phyloP scores from a whole-genome alignment of 2,113 vertebrate genomes.

The Acinonyx jubatus region DNA sequence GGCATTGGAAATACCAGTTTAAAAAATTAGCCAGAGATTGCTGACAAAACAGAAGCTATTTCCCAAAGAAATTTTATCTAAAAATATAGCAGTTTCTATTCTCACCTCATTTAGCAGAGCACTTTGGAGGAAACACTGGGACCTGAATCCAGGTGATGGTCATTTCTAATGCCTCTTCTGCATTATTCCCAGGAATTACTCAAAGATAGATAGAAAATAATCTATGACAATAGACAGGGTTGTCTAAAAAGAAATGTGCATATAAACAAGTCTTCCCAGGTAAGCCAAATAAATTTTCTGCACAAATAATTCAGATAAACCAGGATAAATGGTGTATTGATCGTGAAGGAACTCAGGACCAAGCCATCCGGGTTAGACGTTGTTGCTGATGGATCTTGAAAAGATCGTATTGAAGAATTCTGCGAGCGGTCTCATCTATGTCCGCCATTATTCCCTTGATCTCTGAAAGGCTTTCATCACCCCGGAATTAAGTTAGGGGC shows the following conservation, averaged over 20 bases:
- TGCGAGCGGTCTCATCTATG: not conserved
- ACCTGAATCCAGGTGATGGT: not conserved
- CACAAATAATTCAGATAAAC: not conserved
- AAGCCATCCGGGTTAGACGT: rapidly evolving
- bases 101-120: not conserved
- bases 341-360: not conserved
- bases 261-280: not conserved
- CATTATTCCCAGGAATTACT: not conserved
- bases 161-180: not conserved
- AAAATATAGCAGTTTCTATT: not conserved
- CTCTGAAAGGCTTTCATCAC: not conserved
- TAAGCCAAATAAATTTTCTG: not conserved
- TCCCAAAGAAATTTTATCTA: not conserved
- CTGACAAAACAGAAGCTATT: not conserved
- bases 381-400: not conserved
- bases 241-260: not conserved
- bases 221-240: not conserved
- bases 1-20: not conserved
- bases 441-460: not conserved
- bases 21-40: constrained; percentile 27
- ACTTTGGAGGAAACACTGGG: not conserved
- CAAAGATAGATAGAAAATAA: not conserved
- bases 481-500: not conserved
- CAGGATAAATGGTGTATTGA: not conserved
- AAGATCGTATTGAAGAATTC: rapidly evolving